Evolutionary conservation across 1,140 invertebrate species (phyloP), one percentile per base, ranked within the genome.

Genomic region (Drosophila lini): DNA sequence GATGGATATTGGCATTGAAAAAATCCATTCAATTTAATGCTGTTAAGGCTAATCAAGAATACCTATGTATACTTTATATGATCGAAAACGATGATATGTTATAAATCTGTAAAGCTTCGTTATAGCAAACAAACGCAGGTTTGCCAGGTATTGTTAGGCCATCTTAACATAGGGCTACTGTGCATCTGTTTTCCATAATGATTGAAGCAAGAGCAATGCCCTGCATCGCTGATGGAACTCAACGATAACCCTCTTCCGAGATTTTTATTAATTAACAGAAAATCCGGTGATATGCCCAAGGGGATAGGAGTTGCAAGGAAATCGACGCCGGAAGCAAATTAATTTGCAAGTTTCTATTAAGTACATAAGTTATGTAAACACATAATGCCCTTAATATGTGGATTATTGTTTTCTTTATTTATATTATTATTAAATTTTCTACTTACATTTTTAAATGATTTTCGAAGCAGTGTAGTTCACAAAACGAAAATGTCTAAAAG

Each of bases 101-200:
- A 22, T 22, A 22, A 22, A 22, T 22, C 22, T 19, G 22, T 22
- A 56, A 69, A 68, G 65, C 59, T 78, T 45, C 25, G 56, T 55
- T 7, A 47, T 56, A 85, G 77, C 74, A 60, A 62, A 31, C 38
- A 70, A 84, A 78, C 74, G 81, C 60, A 57, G 34, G 50, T 44
- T 44, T 67, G 47, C 47, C 16, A 11, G n/a, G 28, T n/a, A n/a
- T 34, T 48, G 44, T 38, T 5, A 34, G 25, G 7, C 3, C 6
- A 2, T 11, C 1, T 38, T 16, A 55, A 34, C 16, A 16, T 15
- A 22, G 13, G 38, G 31, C 16, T 53, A 31, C 22, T 32, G 5
- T 45, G 32, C 16, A 13, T 55, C 7, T 57, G 38, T 6, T 13
- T 11, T 36, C 67, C 22, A 11, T 71, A 15, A n/a, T 16, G 5